These are phyloP conservation scores for Epizoanthus illoricatus DNA, from an alignment of 92 coral and sea anemone species.

Conservation along the genomic window DNA sequence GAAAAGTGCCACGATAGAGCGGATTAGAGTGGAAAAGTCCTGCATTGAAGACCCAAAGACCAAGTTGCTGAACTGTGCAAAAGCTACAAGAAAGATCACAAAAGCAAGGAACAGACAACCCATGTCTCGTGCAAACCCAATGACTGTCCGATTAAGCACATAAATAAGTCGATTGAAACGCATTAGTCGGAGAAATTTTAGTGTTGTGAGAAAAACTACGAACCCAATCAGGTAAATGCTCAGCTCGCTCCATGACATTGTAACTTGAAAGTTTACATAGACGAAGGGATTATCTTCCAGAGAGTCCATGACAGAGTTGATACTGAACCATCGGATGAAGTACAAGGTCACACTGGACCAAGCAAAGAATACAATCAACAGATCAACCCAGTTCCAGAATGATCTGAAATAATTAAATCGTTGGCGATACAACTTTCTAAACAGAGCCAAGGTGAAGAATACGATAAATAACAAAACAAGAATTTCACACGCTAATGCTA, in stretches of 20 bases:
- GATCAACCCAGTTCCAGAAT: slow-evolving; percentile 49
- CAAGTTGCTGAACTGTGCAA: slow-evolving; percentile 40
- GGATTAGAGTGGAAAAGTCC: slow-evolving; percentile 55
- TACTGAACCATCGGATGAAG: slow-evolving; percentile 36
- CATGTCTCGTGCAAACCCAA: slow-evolving; percentile 55
- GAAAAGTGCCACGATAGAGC: slow-evolving; percentile 62
- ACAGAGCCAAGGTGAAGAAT: slow-evolving; percentile 37
- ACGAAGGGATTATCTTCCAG: slow-evolving; percentile 60
- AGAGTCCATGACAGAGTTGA: slow-evolving; percentile 40
- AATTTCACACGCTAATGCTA: slow-evolving; percentile 48
- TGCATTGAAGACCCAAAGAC: slow-evolving; percentile 39
- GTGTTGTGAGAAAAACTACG: slow-evolving; percentile 68
- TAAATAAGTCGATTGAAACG: slow-evolving; percentile 67
- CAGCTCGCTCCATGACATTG: slow-evolving; percentile 54
- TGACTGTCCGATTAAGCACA: slow-evolving; percentile 61
- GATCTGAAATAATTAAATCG: slow-evolving; percentile 40
- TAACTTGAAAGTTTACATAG: slow-evolving; percentile 71
- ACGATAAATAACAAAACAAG: slow-evolving; percentile 34
- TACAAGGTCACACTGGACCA: slow-evolving; percentile 40
- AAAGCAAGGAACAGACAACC: slow-evolving; percentile 44
- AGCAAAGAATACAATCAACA: slow-evolving; percentile 40
- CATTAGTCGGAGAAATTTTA: slow-evolving; percentile 67
- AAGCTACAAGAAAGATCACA: slow-evolving; percentile 37
- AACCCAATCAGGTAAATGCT: slow-evolving; percentile 43
- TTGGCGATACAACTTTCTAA: slow-evolving; percentile 44